phyloP scores from a whole-genome alignment of 2,888 invertebrate species.

The Cerceris ruficornis region DNA sequence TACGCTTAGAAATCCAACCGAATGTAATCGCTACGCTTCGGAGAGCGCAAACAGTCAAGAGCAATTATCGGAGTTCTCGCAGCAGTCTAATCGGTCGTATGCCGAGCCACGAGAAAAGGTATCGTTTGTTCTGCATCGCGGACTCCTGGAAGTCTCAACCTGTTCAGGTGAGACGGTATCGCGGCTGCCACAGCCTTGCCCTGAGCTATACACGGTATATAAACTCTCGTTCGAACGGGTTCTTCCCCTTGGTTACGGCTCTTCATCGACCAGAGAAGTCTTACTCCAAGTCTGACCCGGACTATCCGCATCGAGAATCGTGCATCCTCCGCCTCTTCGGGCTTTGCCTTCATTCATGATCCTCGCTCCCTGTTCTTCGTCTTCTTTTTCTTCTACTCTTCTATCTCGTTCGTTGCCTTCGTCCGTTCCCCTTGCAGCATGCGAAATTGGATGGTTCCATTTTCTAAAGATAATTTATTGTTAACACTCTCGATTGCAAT shows the following conservation, averaged over 20 bases:
- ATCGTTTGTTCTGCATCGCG: conserved; percentile 70
- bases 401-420: conserved; percentile 23
- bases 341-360: conserved; percentile 57
- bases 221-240: conserved; percentile 70
- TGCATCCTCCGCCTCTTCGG: conserved; percentile 54
- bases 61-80: conserved; percentile 60
- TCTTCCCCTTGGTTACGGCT: conserved; percentile 64
- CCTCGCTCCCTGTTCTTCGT: conserved; percentile 43
- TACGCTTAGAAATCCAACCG: conserved; percentile 13
- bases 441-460: not conserved
- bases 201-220: conserved; percentile 67
- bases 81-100: conserved; percentile 62
- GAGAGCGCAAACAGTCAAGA: conserved; percentile 44
- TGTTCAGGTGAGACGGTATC: conserved; percentile 72
- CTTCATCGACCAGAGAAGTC: conserved; percentile 66
- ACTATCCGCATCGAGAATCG: conserved; percentile 64
- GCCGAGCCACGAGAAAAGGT: conserved; percentile 59
- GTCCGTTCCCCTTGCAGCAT: not conserved
- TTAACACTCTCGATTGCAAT: too few species aligned
- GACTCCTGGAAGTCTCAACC: conserved; percentile 66
- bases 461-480: not conserved
- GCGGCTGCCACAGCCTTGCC: conserved; percentile 70
- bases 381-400: conserved; percentile 35
- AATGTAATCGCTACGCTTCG: conserved; percentile 42
- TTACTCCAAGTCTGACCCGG: conserved; percentile 61